Percentiles rank a stretch among this genome's conserved stretches.
These are phyloP conservation scores for Hippocampus zosterae DNA, from an alignment of 2,113 vertebrate species.

Conservation along the genomic window DNA sequence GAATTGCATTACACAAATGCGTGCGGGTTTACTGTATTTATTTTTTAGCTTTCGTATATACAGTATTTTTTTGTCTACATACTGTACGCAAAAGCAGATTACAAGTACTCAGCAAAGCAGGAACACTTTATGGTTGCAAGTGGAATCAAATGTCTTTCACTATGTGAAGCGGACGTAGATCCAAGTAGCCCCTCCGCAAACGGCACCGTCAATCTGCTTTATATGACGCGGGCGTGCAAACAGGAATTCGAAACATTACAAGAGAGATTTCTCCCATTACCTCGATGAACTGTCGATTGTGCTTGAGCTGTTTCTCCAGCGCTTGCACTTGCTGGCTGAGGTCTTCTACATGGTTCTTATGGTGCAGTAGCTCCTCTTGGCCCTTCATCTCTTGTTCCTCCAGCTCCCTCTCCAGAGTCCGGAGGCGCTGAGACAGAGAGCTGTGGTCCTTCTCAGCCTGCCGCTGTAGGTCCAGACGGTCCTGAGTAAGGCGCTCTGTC, in stretches of 20 bases:
- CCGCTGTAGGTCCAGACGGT: conserved; percentile 81
- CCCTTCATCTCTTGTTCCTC: conserved; percentile 82
- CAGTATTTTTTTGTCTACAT: too few relatives aligned
- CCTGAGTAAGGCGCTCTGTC: conserved; percentile 77
- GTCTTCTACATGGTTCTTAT: conserved; percentile 74
- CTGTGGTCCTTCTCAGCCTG: conserved; percentile 86
- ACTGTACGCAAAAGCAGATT: too few relatives aligned
- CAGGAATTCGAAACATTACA: not conserved
- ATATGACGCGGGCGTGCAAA: not conserved
- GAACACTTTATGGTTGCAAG: too few relatives aligned
- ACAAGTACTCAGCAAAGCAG: too few relatives aligned
- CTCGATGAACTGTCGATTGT: conserved; percentile 90
- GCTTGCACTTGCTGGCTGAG: conserved; percentile 81
- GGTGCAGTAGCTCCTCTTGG: conserved; percentile 70
- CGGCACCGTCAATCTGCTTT: not conserved
- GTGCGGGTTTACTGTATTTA: too few relatives aligned
- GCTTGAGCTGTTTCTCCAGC: conserved; percentile 90
- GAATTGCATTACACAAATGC: too few relatives aligned
- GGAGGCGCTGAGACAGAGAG: conserved; percentile 75
- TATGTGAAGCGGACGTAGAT: too few relatives aligned
- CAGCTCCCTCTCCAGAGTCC: conserved; percentile 80
- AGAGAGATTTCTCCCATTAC: conserved; percentile 58
- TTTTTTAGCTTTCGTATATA: too few relatives aligned
- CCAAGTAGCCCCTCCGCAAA: not conserved
- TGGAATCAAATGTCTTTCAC: too few relatives aligned